Percentiles rank a stretch among this genome's conserved stretches.
These are phyloP conservation scores for Tinea semifulvella DNA, from an alignment of 2,888 invertebrate species.

Conservation along the genomic window DNA sequence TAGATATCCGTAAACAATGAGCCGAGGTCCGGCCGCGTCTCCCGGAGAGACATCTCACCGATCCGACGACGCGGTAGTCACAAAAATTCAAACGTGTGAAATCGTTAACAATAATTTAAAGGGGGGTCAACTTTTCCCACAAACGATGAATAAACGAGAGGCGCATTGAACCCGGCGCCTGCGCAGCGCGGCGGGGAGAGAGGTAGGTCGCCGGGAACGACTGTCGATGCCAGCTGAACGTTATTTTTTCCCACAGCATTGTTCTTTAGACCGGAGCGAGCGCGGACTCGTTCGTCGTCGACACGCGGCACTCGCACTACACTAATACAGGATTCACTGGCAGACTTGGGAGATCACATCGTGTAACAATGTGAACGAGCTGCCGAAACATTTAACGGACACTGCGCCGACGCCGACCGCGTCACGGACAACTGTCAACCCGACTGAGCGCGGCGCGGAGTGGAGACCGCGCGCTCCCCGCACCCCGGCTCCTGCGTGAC, in stretches of 20 bases:
- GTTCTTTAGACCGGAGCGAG: slow-evolving; percentile 61
- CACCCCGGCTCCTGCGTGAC: background rate
- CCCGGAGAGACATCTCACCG: no score
- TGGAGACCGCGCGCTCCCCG: slow-evolving; percentile 50
- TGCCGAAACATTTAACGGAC: background rate
- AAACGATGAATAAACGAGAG: slow-evolving; percentile 67
- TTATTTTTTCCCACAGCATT: slow-evolving; percentile 70
- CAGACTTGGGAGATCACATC: background rate
- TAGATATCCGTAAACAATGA: no score
- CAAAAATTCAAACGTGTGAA: slow-evolving; percentile 51
- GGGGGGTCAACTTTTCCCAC: slow-evolving; percentile 67
- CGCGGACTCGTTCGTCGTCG: slow-evolving; percentile 30
- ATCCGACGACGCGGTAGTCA: slow-evolving; percentile 38
- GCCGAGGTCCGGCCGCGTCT: no score
- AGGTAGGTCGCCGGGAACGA: slow-evolving; percentile 65
- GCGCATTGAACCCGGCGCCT: slow-evolving; percentile 66
- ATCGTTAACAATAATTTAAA: slow-evolving; percentile 63
- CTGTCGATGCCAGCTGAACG: slow-evolving; percentile 66
- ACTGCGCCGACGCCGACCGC: slow-evolving; percentile 57
- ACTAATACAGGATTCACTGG: slow-evolving; percentile 28
- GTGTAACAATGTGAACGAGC: background rate
- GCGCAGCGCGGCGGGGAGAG: slow-evolving; percentile 53
- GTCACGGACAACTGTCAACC: slow-evolving; percentile 52
- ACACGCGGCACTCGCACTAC: slow-evolving; percentile 16
- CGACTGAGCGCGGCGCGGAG: slow-evolving; percentile 45